These are phyloP conservation scores for Lepidostoma basale DNA, from an alignment of 1,140 invertebrate genomes.

Conservation along the genomic window DNA sequence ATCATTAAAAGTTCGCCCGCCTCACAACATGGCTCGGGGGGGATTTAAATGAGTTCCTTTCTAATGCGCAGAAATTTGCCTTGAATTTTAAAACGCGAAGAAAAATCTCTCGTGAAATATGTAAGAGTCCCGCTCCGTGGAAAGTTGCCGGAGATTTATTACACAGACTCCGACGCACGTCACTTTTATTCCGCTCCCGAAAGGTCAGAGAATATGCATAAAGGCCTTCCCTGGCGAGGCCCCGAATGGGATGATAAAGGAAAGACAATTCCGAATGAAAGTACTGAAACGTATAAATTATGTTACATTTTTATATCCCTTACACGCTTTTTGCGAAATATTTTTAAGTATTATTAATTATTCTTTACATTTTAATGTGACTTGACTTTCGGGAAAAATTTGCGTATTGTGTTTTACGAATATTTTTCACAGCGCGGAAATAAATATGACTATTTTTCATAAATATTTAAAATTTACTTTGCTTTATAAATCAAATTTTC, in stretches of 20 bases:
- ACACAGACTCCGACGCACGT: slow-evolving; percentile 7
- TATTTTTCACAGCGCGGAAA: too few relatives aligned
- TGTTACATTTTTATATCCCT: not conserved
- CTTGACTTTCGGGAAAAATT: too few relatives aligned
- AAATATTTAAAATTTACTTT: too few relatives aligned
- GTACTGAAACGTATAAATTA: slow-evolving; percentile 12
- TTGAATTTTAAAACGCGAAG: slow-evolving; percentile 15
- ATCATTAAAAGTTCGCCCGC: slow-evolving; percentile 18
- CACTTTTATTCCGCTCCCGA: slow-evolving; percentile 13
- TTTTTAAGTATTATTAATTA: not conserved
- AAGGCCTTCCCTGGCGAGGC: slow-evolving; percentile 6
- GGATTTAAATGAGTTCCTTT: slow-evolving; percentile 25
- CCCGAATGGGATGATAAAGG: slow-evolving; percentile 13
- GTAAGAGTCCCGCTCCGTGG: not conserved
- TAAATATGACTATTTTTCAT: too few relatives aligned
- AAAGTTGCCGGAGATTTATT: slow-evolving; percentile 19
- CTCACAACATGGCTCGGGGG: not conserved
- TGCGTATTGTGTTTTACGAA: too few relatives aligned
- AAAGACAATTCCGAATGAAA: slow-evolving; percentile 16
- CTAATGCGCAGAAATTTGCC: slow-evolving; percentile 25
- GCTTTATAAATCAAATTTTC: too few relatives aligned
- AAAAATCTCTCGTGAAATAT: slow-evolving; percentile 19
- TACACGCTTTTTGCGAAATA: not conserved
- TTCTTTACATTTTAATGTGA: not conserved
- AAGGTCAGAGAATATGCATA: slow-evolving; percentile 27